Base-by-base conservation (phyloP, 1,140 invertebrate genomes). In the Sarcophaga bullata region DNA sequence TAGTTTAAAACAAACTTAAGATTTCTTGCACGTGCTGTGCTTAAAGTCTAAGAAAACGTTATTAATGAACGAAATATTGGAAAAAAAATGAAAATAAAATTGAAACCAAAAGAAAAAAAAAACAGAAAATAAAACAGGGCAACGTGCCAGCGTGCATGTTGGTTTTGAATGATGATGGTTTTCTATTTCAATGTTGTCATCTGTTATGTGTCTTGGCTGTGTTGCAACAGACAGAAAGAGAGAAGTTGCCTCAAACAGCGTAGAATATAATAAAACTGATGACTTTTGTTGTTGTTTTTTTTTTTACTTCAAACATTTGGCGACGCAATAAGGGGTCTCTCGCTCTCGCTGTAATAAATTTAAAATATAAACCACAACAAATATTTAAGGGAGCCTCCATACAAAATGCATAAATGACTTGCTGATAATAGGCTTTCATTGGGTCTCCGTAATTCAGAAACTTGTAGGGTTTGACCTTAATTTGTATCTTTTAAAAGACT, bases 91-190 rank as follows among this genome's bases (percentile, higher is more conserved):
- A 52, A 52, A 52, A 52, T 9, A 52, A 52, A 52, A 52, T 52
- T 52, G 13, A 10, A 10, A 10, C 13, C 13, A 52, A 52, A 52
- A 52, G 50, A 52, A 52, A 37, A 37, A 37, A 37, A 10, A 52
- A 52, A n/a, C n/a, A 68, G 62, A 7, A 68, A 37, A 68, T 19
- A 68, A 19, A 52, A 52, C 50, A 37, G 25, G 25, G 8, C 62
- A 68, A 68, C 62, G 62, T 68, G 62, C 62, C 62, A 68, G 19
- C 62, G 19, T 25, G 62, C 19, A 58, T 58, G 15, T 68, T 68
- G 25, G 62, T 25, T 17, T n/a, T 68, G 8, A 68, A 37, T 4
- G 25, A 37, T 4, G 25, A 6, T 68, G 62, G 62, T 25, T 68
- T 68, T 9, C 17, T 9, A 19, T 68, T 19, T 68, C 17, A 19